These are phyloP conservation scores for Folsomia manolachei DNA, from an alignment of 2,888 invertebrate species.

Conservation along the genomic window DNA sequence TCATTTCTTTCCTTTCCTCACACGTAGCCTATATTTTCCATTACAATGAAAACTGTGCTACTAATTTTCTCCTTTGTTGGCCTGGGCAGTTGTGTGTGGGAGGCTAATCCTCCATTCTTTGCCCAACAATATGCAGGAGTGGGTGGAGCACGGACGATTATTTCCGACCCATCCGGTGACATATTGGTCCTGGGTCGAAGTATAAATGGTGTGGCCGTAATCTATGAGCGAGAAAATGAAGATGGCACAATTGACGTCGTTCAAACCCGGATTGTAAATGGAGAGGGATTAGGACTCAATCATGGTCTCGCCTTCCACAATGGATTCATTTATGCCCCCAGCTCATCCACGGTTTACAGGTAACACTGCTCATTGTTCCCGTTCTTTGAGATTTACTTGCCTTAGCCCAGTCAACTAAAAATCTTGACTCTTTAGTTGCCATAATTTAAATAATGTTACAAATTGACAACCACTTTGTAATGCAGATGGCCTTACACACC, in stretches of 20 bases:
- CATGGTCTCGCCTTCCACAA: conserved; percentile 37
- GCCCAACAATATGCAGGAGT: conserved; percentile 23
- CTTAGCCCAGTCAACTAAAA: too few species aligned
- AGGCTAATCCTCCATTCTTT: conserved; percentile 20
- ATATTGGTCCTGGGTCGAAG: conserved; percentile 27
- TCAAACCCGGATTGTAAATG: conserved; percentile 19
- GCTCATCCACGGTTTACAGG: conserved; percentile 26
- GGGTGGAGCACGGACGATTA: conserved; percentile 23
- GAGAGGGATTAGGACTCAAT: conserved; percentile 21
- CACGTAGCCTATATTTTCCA: too few species aligned
- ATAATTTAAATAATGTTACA: too few species aligned
- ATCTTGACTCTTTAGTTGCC: too few species aligned
- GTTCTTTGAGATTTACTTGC: too few species aligned
- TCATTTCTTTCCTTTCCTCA: too few species aligned
- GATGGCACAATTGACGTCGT: conserved; percentile 12
- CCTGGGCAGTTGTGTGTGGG: too few species aligned
- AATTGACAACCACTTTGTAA: background rate
- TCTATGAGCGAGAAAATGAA: conserved; percentile 16
- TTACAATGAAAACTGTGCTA: too few species aligned
- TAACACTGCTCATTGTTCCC: conserved; percentile 46
- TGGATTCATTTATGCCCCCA: conserved; percentile 42
- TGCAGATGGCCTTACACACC: conserved; percentile 42
- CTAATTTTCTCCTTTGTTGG: too few species aligned
- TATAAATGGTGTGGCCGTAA: background rate
- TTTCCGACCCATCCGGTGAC: conserved; percentile 37